Percentiles rank a stretch among this genome's conserved stretches.
These are phyloP conservation scores for Volucella inanis DNA, from an alignment of 2,888 invertebrate genomes.

Conservation along the genomic window DNA sequence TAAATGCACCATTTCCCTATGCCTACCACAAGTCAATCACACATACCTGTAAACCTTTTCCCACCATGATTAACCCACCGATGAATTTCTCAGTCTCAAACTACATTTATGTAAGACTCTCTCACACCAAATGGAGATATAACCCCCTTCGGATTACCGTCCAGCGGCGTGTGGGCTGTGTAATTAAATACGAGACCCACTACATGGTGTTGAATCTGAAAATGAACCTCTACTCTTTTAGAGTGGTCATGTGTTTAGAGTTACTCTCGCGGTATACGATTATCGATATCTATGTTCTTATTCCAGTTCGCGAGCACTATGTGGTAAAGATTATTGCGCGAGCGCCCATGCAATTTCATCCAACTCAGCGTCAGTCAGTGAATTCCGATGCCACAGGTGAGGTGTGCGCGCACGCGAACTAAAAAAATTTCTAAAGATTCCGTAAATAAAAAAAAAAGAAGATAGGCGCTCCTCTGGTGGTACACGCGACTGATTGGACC, in stretches of 20 bases:
- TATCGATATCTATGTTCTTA: background rate
- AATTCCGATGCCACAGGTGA: constrained; percentile 72
- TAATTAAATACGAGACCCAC: background rate
- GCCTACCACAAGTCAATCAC: background rate
- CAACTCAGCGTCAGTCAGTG: constrained; percentile 65
- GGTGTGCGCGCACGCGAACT: constrained; percentile 69
- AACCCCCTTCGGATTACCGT: background rate
- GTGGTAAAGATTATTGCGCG: constrained; percentile 36
- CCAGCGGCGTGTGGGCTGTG: background rate
- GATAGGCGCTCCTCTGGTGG: constrained; percentile 26
- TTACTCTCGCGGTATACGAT: constrained; percentile 17
- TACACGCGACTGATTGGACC: constrained; percentile 55
- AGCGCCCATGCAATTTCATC: constrained; percentile 55
- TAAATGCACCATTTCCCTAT: constrained; percentile 11
- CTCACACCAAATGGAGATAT: constrained; percentile 13
- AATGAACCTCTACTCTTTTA: constrained; percentile 47
- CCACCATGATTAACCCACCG: constrained; percentile 19
- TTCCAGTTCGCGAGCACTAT: constrained; percentile 62
- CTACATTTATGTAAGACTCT: constrained; percentile 11
- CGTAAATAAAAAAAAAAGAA: background rate
- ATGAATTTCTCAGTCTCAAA: constrained; percentile 29
- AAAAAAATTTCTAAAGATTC: constrained; percentile 19
- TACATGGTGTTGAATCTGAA: constrained; percentile 13
- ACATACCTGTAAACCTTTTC: constrained; percentile 22
- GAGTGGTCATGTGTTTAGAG: constrained; percentile 42